Conservation (phyloP, 2,797 vertebrate species). For the Carduelis carduelis region DNA sequence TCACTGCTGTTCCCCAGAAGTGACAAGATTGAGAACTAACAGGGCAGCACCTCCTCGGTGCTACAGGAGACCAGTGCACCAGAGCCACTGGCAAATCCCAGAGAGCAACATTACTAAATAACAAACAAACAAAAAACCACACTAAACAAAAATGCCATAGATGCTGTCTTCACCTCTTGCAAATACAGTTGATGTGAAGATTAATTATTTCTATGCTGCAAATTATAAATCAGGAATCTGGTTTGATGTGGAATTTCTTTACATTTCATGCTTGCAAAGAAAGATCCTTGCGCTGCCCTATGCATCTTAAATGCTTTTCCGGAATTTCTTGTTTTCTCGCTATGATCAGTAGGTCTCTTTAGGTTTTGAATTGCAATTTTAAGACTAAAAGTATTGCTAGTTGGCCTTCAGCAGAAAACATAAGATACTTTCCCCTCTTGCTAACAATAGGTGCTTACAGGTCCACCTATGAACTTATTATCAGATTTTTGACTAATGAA, state of each 20-base stretch:
- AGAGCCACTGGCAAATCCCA: slow-evolving; percentile 12
- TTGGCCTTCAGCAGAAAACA: neutral
- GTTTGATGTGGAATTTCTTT: neutral
- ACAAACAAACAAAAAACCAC: neutral
- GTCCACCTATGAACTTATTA: neutral
- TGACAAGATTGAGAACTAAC: slow-evolving; percentile 80
- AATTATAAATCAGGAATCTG: neutral
- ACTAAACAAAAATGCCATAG: neutral
- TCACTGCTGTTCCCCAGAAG: slow-evolving; percentile 78
- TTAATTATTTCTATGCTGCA: neutral
- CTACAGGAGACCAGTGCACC: slow-evolving; percentile 44
- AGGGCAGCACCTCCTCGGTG: slow-evolving; percentile 57
- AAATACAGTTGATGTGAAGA: neutral
- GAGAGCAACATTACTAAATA: neutral
- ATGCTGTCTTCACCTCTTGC: neutral
- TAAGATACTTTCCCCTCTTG: neutral
- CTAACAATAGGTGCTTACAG: neutral
- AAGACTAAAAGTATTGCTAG: neutral
- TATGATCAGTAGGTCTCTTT: neutral
- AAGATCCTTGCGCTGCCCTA: neutral
- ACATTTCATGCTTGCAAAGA: neutral
- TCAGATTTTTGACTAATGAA: neutral
- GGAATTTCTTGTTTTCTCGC: neutral
- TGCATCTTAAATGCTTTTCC: neutral
- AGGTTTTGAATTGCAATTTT: neutral